phyloP scores from a whole-genome alignment of 1,140 invertebrate species.

The Aethina tumida region DNA sequence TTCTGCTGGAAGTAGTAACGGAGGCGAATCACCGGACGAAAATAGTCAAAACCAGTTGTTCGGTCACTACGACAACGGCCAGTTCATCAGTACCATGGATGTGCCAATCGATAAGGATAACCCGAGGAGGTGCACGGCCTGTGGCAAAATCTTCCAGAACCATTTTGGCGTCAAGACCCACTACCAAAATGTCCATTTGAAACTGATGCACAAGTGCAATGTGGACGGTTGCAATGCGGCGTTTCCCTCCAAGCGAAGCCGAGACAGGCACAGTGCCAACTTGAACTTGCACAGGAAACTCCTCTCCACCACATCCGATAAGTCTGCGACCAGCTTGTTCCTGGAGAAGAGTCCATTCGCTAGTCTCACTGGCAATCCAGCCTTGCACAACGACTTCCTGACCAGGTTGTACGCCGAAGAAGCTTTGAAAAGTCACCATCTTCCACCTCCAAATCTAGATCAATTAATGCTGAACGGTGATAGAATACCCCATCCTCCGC shows the following conservation, averaged over 20 bases:
- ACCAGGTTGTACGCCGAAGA: conserved; percentile 68
- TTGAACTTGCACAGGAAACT: conserved; percentile 84
- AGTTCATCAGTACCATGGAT: conserved; percentile 62
- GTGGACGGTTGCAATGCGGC: conserved; percentile 93
- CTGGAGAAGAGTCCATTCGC: conserved; percentile 38
- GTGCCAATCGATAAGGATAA: conserved; percentile 75
- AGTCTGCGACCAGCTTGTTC: conserved; percentile 29
- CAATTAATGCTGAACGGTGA: conserved; percentile 38
- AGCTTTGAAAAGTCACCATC: conserved; percentile 39
- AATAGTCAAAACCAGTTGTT: conserved; percentile 47
- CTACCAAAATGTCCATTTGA: conserved; percentile 92
- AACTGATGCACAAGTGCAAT: conserved; percentile 92
- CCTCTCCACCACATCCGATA: conserved; percentile 57
- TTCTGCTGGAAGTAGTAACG: conserved; percentile 44
- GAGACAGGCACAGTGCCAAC: conserved; percentile 89
- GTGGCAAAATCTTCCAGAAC: conserved; percentile 90
- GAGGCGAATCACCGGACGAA: conserved; percentile 47
- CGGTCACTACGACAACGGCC: conserved; percentile 61
- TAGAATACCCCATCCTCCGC: conserved; percentile 38
- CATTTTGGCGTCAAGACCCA: conserved; percentile 93
- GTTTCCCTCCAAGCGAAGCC: conserved; percentile 88
- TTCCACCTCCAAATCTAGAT: conserved; percentile 34
- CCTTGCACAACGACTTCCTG: conserved; percentile 66
- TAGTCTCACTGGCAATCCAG: conserved; percentile 40
- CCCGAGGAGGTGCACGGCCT: conserved; percentile 78